Evolutionary conservation across 2,113 vertebrate genomes (phyloP).

Genomic region (Percopsis transmontana): DNA sequence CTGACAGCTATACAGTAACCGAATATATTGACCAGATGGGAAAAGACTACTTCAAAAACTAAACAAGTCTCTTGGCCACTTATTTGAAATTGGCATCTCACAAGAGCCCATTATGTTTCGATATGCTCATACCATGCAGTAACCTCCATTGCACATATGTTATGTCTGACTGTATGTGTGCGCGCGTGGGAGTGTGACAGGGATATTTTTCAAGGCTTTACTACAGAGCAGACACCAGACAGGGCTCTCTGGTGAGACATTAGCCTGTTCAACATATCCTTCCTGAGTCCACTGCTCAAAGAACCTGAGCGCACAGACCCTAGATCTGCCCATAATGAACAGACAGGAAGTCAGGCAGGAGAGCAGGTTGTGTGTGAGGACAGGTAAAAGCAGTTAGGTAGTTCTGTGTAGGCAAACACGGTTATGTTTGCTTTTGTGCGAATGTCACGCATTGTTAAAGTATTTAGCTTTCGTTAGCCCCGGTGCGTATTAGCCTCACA

Average conservation of each 20-base stretch:
- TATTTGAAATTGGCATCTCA: slow-evolving; percentile 24
- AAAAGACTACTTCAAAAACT: background rate
- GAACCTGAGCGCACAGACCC: slow-evolving; percentile 26
- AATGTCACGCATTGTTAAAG: too few relatives aligned
- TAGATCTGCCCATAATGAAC: slow-evolving; percentile 53
- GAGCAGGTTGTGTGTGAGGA: background rate
- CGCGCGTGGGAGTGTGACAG: slow-evolving; percentile 41
- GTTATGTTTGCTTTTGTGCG: background rate
- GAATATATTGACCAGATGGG: slow-evolving; percentile 39
- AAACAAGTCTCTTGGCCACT: slow-evolving; percentile 37
- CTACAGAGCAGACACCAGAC: slow-evolving; percentile 20
- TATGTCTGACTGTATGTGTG: slow-evolving; percentile 38
- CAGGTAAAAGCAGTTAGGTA: background rate
- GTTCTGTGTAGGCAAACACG: background rate
- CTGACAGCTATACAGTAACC: background rate
- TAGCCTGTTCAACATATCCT: slow-evolving; percentile 63
- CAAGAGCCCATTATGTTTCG: slow-evolving; percentile 32
- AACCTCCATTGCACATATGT: slow-evolving; percentile 43
- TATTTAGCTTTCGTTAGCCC: background rate
- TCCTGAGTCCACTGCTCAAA: slow-evolving; percentile 56
- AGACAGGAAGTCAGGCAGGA: slow-evolving; percentile 49
- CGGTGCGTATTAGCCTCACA: background rate
- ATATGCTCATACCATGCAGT: slow-evolving; percentile 25
- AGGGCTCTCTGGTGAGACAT: slow-evolving; percentile 63
- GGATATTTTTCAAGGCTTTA: slow-evolving; percentile 60